Base-by-base conservation (phyloP, 2,888 invertebrate species). In the Anaspis maculata region DNA sequence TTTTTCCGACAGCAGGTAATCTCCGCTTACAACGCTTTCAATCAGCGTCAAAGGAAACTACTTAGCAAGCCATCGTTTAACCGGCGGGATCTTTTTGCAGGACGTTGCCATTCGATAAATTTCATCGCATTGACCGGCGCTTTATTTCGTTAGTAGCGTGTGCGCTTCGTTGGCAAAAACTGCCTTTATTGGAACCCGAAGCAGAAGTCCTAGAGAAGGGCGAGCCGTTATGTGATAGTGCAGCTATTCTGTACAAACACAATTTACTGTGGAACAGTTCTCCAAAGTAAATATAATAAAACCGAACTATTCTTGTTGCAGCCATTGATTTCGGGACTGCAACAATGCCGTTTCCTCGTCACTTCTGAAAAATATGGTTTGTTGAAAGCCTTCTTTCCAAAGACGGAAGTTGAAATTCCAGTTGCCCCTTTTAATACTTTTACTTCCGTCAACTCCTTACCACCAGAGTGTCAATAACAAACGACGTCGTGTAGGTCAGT, bases 251-350 rank as follows among this genome's bases (percentile, higher is more conserved):
- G n/a, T n/a, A 6, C 19, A 19, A 19, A 19, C 19, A 19, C 19
- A 19, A 19, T 19, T 9, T 9, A 19, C 5, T 9, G 5, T 5
- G 9, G 19, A 5, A 5, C 19, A 19, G 5, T 9, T 9, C 19
- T 19, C 19, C 19, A 19, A 19, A 46, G 41, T 44, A 39, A 44
- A 48, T 46, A 42, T 41, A 44, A 42, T 44, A 46, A 45, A 41
- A 9, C 34, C 29, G 37, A 42, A 32, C 41, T 46, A 44, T 45
- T 46, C 45, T 46, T 41, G 37, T 45, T 44, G 35, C 34, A 37
- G 41, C 37, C 42, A 47, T 47, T 37, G 45, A 45, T 43, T 44
- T 38, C 40, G 15, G 15, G 24, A 15, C 23, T 24, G 31, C 15
- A 13, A 15, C 15, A 31, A 31, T 25, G 15, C 23, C 13, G 25